Conservation (phyloP, 2,888 invertebrate genomes). For the Dendrolimus pini region DNA sequence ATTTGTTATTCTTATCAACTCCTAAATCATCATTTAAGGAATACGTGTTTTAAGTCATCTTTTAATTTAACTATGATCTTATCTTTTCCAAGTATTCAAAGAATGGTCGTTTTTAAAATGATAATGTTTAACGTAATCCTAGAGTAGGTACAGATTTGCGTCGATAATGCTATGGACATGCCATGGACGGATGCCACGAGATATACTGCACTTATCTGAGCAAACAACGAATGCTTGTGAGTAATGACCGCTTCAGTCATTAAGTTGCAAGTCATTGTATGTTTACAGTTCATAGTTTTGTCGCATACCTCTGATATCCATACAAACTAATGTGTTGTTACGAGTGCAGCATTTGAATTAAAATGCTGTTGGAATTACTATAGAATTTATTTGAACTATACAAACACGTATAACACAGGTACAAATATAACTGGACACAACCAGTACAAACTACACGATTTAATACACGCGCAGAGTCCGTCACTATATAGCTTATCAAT, state of each 20-base stretch:
- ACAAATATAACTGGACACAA: too few species aligned
- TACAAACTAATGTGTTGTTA: too few species aligned
- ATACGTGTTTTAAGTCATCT: too few species aligned
- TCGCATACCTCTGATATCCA: neutral
- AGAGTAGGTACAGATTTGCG: constrained; percentile 27
- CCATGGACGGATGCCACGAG: constrained; percentile 26
- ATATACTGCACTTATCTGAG: constrained; percentile 25
- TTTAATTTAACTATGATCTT: neutral
- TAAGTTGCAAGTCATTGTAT: neutral
- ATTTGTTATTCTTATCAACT: too few species aligned
- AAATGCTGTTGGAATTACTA: too few species aligned
- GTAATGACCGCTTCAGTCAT: constrained; percentile 13
- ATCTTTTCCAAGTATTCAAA: neutral
- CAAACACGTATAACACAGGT: too few species aligned
- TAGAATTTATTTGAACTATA: too few species aligned
- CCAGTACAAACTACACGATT: too few species aligned
- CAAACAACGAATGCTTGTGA: constrained; percentile 19
- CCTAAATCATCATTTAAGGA: too few species aligned
- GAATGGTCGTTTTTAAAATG: constrained; percentile 8
- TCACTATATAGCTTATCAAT: too few species aligned
- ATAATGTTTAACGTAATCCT: neutral
- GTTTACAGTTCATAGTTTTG: neutral
- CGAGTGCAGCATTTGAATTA: too few species aligned
- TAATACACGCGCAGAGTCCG: too few species aligned
- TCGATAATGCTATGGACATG: constrained; percentile 44